Conservation (phyloP, 2,797 vertebrate species). For the Cetoscarus ocellatus region DNA sequence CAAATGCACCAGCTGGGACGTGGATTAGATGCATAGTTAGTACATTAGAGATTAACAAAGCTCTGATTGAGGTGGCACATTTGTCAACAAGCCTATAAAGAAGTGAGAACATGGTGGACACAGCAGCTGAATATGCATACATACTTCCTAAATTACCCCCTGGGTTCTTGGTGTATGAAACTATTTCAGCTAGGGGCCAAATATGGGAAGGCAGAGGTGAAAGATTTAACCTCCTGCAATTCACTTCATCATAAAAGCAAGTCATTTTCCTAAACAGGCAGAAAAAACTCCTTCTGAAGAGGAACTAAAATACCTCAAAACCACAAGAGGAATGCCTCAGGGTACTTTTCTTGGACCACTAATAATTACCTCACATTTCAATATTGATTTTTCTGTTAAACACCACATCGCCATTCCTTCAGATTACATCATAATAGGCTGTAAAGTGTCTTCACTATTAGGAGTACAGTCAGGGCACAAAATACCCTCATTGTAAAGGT, state of each 20-base stretch:
- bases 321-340: background rate
- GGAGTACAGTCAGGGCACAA: too few relatives aligned
- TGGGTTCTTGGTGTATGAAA: background rate
- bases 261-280: background rate
- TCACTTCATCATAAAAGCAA: background rate
- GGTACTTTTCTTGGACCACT: background rate
- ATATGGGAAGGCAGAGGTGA: background rate
- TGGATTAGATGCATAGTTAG: constrained; percentile 31
- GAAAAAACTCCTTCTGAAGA: too few relatives aligned
- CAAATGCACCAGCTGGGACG: constrained; percentile 40
- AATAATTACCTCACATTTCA: background rate
- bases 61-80: constrained; percentile 23
- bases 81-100: constrained; percentile 35
- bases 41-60: constrained; percentile 41
- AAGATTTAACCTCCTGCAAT: background rate
- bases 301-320: too few relatives aligned
- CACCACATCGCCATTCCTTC: too few relatives aligned
- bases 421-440: too few relatives aligned
- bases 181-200: background rate
- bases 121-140: background rate
- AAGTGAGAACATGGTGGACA: background rate
- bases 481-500: too few relatives aligned
- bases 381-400: background rate
- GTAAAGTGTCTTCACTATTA: too few relatives aligned
- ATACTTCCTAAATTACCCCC: background rate